Evolutionary conservation across 2,113 vertebrate genomes (phyloP).

Genomic region (Condylura cristata): DNA sequence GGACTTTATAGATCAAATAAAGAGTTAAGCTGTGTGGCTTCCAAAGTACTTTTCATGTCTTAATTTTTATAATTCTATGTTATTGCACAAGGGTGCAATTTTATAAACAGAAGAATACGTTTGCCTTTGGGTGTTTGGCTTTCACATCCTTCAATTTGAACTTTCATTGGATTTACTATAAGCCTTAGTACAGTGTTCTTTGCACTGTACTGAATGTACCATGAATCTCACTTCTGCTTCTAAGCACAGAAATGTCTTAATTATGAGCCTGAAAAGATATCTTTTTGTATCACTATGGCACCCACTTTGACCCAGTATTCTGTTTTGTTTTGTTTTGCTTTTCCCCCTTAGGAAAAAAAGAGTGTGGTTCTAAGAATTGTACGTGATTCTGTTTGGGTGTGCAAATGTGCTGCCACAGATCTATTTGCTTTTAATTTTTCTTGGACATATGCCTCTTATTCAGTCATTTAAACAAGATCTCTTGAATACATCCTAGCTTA

Average conservation of each 20-base stretch:
- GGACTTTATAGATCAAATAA: not conserved
- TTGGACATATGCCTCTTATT: not conserved
- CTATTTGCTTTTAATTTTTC: not conserved
- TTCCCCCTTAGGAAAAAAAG: not conserved
- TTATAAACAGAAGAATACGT: constrained; percentile 61
- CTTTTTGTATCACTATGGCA: not conserved
- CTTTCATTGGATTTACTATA: constrained; percentile 42
- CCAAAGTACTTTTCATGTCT: not conserved
- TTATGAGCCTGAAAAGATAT: not conserved
- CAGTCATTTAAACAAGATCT: not conserved
- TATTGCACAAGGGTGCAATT: constrained; percentile 34
- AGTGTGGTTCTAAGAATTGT: not conserved
- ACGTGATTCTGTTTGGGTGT: not conserved
- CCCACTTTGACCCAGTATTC: not conserved
- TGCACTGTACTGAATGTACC: not conserved
- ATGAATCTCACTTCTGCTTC: not conserved
- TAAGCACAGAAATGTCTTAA: not conserved
- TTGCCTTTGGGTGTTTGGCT: constrained; percentile 32
- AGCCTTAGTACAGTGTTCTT: constrained; percentile 3
- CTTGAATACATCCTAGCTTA: not conserved
- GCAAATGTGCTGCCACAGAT: not conserved
- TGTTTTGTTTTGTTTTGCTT: no score
- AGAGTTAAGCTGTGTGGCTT: not conserved
- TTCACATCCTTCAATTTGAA: constrained; percentile 17
- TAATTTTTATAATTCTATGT: constrained; percentile 13